These are phyloP conservation scores for Macrotrachela quadricornifera DNA, from an alignment of 1,140 invertebrate genomes.

Conservation along the genomic window DNA sequence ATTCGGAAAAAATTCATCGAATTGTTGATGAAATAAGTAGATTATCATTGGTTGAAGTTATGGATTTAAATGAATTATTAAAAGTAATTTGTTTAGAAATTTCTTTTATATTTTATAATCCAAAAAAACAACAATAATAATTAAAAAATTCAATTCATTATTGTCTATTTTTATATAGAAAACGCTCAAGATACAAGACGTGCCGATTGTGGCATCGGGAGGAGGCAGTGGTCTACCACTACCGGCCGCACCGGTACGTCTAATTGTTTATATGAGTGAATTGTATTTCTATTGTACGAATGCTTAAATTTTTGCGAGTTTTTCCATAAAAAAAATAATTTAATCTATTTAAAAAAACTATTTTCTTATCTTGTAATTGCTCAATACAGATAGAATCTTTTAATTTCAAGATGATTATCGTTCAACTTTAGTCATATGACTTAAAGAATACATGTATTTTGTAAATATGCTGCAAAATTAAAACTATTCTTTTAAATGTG, in stretches of 20 bases:
- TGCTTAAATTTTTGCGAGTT: slow-evolving; percentile 29
- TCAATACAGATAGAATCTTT: slow-evolving; percentile 31
- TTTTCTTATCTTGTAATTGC: no score
- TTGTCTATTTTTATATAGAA: slow-evolving; percentile 44
- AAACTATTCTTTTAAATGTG: no score
- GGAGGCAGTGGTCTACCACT: no score
- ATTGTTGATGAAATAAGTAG: slow-evolving; percentile 62
- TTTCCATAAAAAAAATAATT: no score
- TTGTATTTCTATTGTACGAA: no score
- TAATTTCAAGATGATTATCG: slow-evolving; percentile 21
- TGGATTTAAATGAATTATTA: slow-evolving; percentile 47
- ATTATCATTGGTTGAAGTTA: slow-evolving; percentile 65
- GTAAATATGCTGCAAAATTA: no score
- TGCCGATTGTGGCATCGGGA: slow-evolving; percentile 37
- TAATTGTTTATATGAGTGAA: no score
- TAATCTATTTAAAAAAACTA: no score
- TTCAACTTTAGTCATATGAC: no score
- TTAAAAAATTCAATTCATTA: neutral
- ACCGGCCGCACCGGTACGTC: no score
- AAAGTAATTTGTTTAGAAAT: slow-evolving; percentile 15
- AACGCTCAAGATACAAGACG: slow-evolving; percentile 67
- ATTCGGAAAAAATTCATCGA: slow-evolving; percentile 59
- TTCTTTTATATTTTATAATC: neutral
- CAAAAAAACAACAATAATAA: no score
- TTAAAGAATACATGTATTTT: no score